phyloP scores from a whole-genome alignment of 2,888 invertebrate species.

The Entomobrya proxima region DNA sequence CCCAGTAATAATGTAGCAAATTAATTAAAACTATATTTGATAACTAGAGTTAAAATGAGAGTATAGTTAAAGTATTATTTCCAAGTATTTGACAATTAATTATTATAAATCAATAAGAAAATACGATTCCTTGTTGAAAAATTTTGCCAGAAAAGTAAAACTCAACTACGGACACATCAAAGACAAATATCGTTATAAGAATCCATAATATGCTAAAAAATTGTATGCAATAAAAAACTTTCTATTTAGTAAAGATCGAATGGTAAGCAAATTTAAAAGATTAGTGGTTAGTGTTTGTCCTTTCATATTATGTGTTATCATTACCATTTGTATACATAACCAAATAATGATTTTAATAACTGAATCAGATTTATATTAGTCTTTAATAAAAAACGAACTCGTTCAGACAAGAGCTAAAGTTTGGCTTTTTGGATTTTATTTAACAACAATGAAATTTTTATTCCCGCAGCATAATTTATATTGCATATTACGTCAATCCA shows the following conservation, averaged over 20 bases:
- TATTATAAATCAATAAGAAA: too few relatives aligned
- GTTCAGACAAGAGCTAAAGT: neutral
- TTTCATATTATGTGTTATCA: too few relatives aligned
- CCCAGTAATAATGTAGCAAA: too few relatives aligned
- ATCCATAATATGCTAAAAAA: neutral
- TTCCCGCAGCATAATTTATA: too few relatives aligned
- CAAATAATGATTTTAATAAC: constrained; percentile 3
- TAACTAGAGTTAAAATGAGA: neutral
- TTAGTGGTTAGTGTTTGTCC: neutral
- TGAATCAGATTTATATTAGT: neutral
- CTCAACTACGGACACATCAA: constrained; percentile 62
- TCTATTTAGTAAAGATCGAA: too few relatives aligned
- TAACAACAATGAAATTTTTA: too few relatives aligned
- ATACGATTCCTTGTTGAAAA: too few relatives aligned
- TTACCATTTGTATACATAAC: constrained; percentile 43
- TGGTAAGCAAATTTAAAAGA: neutral
- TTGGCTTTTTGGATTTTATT: neutral
- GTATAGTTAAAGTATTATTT: constrained; percentile 38
- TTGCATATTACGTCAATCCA: neutral
- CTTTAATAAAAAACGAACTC: constrained; percentile 6
- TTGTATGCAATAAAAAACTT: too few relatives aligned
- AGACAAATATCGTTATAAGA: constrained; percentile 55
- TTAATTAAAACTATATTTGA: too few relatives aligned
- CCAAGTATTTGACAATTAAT: constrained; percentile 2
- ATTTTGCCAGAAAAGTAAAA: too few relatives aligned